phyloP scores from a whole-genome alignment of 1,140 invertebrate genomes.

The Formica exsecta region DNA sequence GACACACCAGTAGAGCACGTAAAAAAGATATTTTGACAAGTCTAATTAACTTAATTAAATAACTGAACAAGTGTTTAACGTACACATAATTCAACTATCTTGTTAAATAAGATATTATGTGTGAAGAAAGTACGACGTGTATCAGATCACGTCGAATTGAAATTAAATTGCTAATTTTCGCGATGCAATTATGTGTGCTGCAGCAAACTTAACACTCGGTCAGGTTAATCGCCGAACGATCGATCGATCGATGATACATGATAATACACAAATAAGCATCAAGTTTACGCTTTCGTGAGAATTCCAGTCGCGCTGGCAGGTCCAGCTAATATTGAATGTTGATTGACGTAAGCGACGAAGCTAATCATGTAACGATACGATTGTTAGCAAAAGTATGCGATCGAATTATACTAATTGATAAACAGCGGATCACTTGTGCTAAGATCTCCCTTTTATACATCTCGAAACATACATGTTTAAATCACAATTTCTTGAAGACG shows the following conservation, averaged over 20 bases:
- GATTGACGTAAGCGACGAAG: constrained; percentile 33
- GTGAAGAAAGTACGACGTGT: constrained; percentile 11
- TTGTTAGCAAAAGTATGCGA: constrained; percentile 4
- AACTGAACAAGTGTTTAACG: constrained; percentile 17
- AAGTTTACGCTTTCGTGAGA: constrained; percentile 32
- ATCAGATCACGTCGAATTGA: constrained; percentile 8
- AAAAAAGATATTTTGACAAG: constrained; percentile 52
- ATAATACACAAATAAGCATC: constrained; percentile 2
- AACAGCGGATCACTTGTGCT: constrained; percentile 2
- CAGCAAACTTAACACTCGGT: constrained; percentile 8
- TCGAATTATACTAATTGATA: background rate
- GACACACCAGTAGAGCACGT: constrained; percentile 34
- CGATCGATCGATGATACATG: background rate
- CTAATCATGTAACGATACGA: constrained; percentile 23
- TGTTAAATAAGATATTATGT: constrained; percentile 2
- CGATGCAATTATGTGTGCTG: background rate
- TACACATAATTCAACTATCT: constrained; percentile 28
- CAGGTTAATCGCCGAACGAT: constrained; percentile 1
- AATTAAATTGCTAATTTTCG: constrained; percentile 18
- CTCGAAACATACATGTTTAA: background rate
- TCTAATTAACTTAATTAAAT: constrained; percentile 16
- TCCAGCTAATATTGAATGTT: constrained; percentile 58
- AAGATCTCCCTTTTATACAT: background rate
- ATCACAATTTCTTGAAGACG: background rate
- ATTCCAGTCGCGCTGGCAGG: constrained; percentile 69